Evolutionary conservation across 2,797 vertebrate genomes (phyloP), one percentile per base, ranked within the genome.

Genomic region (Eospalax fontanierii): DNA sequence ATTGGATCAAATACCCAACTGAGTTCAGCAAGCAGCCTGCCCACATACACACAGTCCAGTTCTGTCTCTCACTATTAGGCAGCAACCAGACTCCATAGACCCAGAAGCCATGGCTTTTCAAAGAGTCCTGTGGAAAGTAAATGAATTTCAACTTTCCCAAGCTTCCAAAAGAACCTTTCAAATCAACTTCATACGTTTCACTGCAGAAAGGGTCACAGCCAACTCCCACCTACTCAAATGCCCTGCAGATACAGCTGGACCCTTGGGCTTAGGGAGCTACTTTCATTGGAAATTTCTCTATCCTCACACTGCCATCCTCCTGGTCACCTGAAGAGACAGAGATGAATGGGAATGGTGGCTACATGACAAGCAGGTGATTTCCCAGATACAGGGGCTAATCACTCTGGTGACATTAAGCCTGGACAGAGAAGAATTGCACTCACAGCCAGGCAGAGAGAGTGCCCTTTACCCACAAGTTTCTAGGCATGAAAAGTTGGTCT

Each of bases 401-500:
- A 86, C 12, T 0, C 81, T 43, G 40, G 90, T 87, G 96, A 96
- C 95, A 96, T 93, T 96, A 90, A 94, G 76, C 57, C 68, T 43
- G 30, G 96, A 96, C 95, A 96, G 87, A 94, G 90, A 97, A 94
- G 87, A 95, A 97, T 90, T 86, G 59, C 35, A n/a, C 63, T 75
- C 86, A 35, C 79, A 73, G 88, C 15, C 28, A 70, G 79, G 50
- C 46, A 68, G 65, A 89, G 33, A 94, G 14, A 59, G 18, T 87
- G 68, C 43, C 89, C 87, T 96, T 96, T 92, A 93, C 66, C 79
- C 89, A 57, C 61, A 87, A 66, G 73, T 93, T 87, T 6, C 28
- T 92, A 22, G 30, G 66, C 46, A 18, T n/a, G 40, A 63, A 81
- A 5, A 40, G 10, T 71, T 68, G 65, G 59, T 85, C 35, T 30